Percentiles rank a stretch among this genome's conserved stretches.
phyloP scores from a whole-genome alignment of 37 sponge, comb jelly and placozoan species.

The Aplysina aerophoba region DNA sequence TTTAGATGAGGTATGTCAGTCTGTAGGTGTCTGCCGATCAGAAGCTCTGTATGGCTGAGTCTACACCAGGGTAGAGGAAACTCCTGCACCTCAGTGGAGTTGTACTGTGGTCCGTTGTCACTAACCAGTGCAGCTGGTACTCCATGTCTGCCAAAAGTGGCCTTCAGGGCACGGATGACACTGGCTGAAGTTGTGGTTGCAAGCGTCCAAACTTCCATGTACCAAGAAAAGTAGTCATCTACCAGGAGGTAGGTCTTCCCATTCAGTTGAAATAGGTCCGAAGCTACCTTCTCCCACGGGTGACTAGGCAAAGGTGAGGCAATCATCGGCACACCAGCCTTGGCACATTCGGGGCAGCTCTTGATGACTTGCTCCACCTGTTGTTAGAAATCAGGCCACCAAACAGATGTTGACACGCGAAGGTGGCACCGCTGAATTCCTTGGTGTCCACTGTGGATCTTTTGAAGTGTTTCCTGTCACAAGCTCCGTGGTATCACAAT shows the following conservation, averaged over 20 bases:
- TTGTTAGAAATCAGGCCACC: neutral
- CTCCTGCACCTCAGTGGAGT: no score
- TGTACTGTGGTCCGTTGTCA: slow-evolving; percentile 4
- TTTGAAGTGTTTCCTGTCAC: neutral
- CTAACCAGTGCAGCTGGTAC: neutral
- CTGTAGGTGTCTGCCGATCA: no score
- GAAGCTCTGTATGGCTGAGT: no score
- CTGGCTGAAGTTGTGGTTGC: slow-evolving; percentile 3
- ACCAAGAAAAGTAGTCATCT: neutral
- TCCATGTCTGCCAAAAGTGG: neutral
- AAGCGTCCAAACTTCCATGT: neutral
- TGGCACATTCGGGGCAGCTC: slow-evolving; percentile 11
- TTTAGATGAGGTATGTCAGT: no score
- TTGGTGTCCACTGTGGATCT: neutral
- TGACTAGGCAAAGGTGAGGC: neutral
- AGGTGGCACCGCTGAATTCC: neutral
- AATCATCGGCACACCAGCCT: neutral
- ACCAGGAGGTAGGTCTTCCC: neutral
- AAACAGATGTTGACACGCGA: neutral
- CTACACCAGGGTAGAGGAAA: no score
- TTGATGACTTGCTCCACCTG: neutral
- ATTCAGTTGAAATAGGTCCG: neutral
- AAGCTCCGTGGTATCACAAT: neutral
- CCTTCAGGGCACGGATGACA: neutral
- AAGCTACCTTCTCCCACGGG: neutral